Conservation (phyloP, 1,140 invertebrate genomes). For the Drosophila ambigua region DNA sequence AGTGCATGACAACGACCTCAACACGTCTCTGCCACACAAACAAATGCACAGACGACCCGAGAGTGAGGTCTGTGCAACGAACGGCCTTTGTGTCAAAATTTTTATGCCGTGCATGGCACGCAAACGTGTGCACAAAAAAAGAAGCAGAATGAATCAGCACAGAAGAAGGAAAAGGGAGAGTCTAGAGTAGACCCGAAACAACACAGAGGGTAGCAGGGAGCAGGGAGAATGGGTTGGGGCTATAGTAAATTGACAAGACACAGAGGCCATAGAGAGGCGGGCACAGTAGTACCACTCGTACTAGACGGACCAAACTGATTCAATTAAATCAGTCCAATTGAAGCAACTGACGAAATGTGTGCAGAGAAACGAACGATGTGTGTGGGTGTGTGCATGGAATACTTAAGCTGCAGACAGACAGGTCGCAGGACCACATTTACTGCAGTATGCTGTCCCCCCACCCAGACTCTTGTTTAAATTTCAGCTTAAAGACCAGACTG, state of each 20-base stretch:
- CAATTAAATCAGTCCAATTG: slow-evolving; percentile 82
- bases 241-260: slow-evolving; percentile 72
- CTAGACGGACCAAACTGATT: slow-evolving; percentile 73
- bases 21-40: slow-evolving; percentile 36
- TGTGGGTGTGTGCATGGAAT: slow-evolving; percentile 63
- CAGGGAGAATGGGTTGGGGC: slow-evolving; percentile 31
- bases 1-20: slow-evolving; percentile 57
- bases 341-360: slow-evolving; percentile 73
- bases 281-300: not conserved
- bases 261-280: slow-evolving; percentile 7
- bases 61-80: slow-evolving; percentile 60
- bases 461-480: slow-evolving; percentile 60
- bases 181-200: slow-evolving; percentile 48
- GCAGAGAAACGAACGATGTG: not conserved
- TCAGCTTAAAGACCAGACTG: slow-evolving; percentile 54
- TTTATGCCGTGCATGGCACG: slow-evolving; percentile 79
- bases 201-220: slow-evolving; percentile 4
- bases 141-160: slow-evolving; percentile 31
- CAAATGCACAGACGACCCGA: slow-evolving; percentile 14
- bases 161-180: slow-evolving; percentile 34
- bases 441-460: slow-evolving; percentile 8
- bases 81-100: slow-evolving; percentile 79
- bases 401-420: slow-evolving; percentile 64
- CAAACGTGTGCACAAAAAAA: slow-evolving; percentile 69
- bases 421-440: slow-evolving; percentile 38